Evolutionary conservation across 2,113 vertebrate species (phyloP).

Genomic region (Meriones unguiculatus): DNA sequence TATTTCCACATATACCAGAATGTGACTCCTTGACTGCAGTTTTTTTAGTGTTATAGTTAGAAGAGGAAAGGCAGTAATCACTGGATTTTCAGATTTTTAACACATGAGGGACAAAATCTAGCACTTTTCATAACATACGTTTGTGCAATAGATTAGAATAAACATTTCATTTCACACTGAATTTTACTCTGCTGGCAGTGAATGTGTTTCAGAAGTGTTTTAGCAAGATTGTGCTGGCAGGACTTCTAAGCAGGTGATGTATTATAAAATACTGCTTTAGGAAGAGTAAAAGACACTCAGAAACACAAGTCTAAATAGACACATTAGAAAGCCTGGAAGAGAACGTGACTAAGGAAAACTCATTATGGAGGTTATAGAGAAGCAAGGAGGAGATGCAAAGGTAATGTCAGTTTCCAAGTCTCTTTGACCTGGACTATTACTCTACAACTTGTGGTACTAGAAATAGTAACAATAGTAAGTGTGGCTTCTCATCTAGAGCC

Average conservation of each 20-base stretch:
- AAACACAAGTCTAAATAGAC: background rate
- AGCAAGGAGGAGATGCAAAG: background rate
- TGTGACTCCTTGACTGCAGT: background rate
- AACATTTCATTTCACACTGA: constrained; percentile 52
- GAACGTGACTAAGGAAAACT: background rate
- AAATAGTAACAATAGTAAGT: background rate
- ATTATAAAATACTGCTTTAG: constrained; percentile 44
- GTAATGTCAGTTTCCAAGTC: background rate
- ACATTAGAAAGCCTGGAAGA: background rate
- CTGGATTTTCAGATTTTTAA: constrained; percentile 44
- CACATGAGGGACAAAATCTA: background rate
- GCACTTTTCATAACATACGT: constrained; percentile 8
- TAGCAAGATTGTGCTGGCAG: constrained; percentile 1
- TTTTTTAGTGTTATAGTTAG: background rate
- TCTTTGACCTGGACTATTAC: background rate
- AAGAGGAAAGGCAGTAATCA: background rate
- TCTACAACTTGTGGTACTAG: background rate
- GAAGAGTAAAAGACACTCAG: background rate
- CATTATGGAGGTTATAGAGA: background rate
- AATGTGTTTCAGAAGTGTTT: constrained; percentile 10
- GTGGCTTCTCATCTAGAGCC: background rate
- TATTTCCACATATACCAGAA: background rate
- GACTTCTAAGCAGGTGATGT: constrained; percentile 30
- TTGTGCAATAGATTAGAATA: constrained; percentile 25
- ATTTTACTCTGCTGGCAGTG: constrained; percentile 25